These are phyloP conservation scores for Anagrus nilaparvatae DNA, from an alignment of 1,140 invertebrate genomes.

Conservation along the genomic window DNA sequence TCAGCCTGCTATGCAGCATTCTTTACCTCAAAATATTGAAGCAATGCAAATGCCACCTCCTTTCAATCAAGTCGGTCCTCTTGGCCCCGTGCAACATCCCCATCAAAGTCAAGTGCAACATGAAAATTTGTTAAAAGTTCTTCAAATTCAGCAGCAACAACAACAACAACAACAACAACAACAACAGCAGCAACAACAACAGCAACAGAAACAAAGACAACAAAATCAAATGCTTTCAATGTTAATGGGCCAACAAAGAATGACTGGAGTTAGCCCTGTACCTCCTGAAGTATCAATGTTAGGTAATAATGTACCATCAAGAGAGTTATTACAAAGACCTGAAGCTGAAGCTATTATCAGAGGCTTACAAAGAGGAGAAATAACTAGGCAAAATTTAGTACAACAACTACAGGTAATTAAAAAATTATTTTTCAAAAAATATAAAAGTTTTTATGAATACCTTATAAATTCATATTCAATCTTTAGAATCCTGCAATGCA, in stretches of 20 bases:
- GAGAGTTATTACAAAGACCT: conserved; percentile 56
- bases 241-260: conserved; percentile 33
- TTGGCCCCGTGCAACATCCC: conserved; percentile 36
- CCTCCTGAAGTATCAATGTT: conserved; percentile 46
- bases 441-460: conserved; percentile 3
- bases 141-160: conserved; percentile 40
- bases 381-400: conserved; percentile 60
- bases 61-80: conserved; percentile 35
- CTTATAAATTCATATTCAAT: conserved; percentile 4
- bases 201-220: conserved; percentile 21
- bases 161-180: conserved; percentile 23
- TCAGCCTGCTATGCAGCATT: conserved; percentile 19
- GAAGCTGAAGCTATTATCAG: conserved; percentile 65
- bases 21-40: conserved; percentile 18
- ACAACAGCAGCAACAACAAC: conserved; percentile 19
- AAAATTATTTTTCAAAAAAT: too few relatives aligned
- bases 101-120: conserved; percentile 43
- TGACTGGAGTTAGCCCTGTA: conserved; percentile 41
- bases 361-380: conserved; percentile 61
- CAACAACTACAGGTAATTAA: conserved; percentile 52
- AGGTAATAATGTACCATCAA: conserved; percentile 41
- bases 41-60: conserved; percentile 22
- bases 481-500: conserved; percentile 57
- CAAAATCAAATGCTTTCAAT: conserved; percentile 38
- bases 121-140: conserved; percentile 42